Conservation (phyloP, 2,888 invertebrate species). For the Lycia hirtaria region DNA sequence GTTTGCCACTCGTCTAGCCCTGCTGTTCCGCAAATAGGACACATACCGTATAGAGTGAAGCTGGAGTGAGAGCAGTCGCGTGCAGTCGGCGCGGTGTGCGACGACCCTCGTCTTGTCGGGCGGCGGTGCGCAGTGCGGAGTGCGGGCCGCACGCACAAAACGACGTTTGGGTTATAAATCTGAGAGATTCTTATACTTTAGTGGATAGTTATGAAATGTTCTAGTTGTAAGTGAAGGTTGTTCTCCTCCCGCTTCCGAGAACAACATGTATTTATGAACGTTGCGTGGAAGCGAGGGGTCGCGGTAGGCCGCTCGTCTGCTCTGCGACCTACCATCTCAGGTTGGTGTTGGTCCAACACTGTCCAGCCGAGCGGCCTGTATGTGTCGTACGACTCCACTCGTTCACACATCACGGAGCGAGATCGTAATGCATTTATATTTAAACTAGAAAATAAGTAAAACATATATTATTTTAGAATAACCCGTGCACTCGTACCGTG, state of each 20-base stretch:
- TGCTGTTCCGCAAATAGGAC: no score
- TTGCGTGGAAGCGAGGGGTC: not conserved
- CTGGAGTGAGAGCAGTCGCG: not conserved
- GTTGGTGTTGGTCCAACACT: not conserved
- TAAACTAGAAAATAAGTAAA: constrained; percentile 41
- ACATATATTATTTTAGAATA: constrained; percentile 20
- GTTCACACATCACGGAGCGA: constrained; percentile 57
- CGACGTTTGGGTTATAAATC: constrained; percentile 54
- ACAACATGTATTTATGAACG: constrained; percentile 19
- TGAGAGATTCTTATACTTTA: constrained; percentile 55
- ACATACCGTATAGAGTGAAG: not conserved
- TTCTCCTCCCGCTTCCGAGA: constrained; percentile 49
- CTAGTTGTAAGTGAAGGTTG: constrained; percentile 41
- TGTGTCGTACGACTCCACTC: constrained; percentile 25
- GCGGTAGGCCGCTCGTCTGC: not conserved
- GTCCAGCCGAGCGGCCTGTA: not conserved
- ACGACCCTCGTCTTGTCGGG: constrained; percentile 30
- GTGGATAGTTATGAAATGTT: constrained; percentile 39
- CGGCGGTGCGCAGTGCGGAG: no score
- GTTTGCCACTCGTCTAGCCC: no score
- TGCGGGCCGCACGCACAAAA: constrained; percentile 69
- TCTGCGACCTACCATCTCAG: not conserved
- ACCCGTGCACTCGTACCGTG: constrained; percentile 21
- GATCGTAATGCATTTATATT: constrained; percentile 76
- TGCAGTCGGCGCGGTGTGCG: not conserved